Evolutionary conservation across 1,140 invertebrate genomes (phyloP).

Genomic region (Steinernema khuongi): DNA sequence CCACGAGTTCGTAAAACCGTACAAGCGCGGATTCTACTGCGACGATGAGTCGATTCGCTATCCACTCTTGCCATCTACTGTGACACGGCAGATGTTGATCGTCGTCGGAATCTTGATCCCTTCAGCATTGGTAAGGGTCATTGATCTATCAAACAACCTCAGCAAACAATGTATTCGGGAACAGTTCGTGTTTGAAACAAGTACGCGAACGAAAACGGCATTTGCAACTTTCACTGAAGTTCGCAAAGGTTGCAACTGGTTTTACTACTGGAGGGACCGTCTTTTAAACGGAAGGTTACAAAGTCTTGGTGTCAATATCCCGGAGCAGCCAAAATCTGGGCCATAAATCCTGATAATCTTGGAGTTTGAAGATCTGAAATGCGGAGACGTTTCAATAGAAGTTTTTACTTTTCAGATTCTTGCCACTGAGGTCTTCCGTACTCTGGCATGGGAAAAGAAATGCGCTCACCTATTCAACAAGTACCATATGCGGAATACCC

Average conservation of each 20-base stretch:
- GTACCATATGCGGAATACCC: conserved; percentile 36
- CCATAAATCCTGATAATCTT: no score
- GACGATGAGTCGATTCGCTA: conserved; percentile 84
- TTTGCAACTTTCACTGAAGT: no score
- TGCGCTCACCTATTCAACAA: conserved; percentile 46
- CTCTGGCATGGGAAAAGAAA: conserved; percentile 50
- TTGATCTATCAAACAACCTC: conserved; percentile 20
- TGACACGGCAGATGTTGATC: conserved; percentile 70
- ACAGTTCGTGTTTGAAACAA: background rate
- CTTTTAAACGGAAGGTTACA: no score
- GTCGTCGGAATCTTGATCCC: conserved; percentile 54
- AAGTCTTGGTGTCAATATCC: no score
- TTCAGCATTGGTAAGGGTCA: conserved; percentile 37
- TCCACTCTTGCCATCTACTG: conserved; percentile 67
- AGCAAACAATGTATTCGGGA: background rate
- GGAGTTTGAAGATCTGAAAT: no score
- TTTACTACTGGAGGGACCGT: no score
- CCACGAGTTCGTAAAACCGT: conserved; percentile 65
- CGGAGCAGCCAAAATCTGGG: no score
- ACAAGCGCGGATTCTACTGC: conserved; percentile 86
- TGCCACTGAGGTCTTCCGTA: conserved; percentile 49
- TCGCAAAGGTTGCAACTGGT: no score
- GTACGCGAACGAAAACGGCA: background rate
- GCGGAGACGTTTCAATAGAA: conserved; percentile 20
- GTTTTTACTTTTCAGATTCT: conserved; percentile 43